A percentile compares a stretch with the other conserved stretches of the same genome.
phyloP scores from a whole-genome alignment of 2,888 invertebrate species.

The Idaea aversata region DNA sequence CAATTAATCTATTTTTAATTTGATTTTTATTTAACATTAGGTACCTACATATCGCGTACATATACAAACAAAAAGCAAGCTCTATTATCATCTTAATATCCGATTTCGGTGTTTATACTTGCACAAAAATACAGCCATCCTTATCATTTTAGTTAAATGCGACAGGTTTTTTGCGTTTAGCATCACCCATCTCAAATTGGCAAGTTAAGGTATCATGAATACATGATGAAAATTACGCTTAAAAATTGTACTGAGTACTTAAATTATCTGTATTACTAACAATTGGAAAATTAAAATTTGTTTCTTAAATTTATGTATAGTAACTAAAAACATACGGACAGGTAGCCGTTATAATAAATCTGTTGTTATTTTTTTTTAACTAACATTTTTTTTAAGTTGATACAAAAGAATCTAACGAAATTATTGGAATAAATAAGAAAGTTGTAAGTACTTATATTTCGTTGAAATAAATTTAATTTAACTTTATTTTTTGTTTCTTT shows the following conservation, averaged over 20 bases:
- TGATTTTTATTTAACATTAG: too few species aligned
- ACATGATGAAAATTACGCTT: neutral
- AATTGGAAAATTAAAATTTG: neutral
- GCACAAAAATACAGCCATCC: too few species aligned
- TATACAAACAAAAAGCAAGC: too few species aligned
- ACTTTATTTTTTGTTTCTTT: slow-evolving; percentile 14
- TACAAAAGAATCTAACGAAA: neutral
- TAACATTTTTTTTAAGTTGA: neutral
- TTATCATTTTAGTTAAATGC: too few species aligned
- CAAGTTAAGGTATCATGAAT: neutral
- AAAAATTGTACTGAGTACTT: slow-evolving; percentile 6
- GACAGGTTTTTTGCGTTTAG: neutral
- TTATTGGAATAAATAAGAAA: neutral
- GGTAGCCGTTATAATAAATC: neutral
- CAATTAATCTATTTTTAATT: too few species aligned
- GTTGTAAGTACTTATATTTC: slow-evolving; percentile 11
- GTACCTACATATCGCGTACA: too few species aligned
- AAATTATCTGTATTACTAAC: slow-evolving; percentile 1
- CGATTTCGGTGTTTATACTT: too few species aligned
- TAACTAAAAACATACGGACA: neutral
- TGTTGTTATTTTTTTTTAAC: neutral
- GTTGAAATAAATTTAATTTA: slow-evolving; percentile 9
- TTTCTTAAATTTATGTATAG: neutral
- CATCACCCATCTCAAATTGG: too few species aligned
- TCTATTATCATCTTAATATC: too few species aligned